Base-by-base conservation (phyloP, 2,888 invertebrate species). In the Netelia virgata region DNA sequence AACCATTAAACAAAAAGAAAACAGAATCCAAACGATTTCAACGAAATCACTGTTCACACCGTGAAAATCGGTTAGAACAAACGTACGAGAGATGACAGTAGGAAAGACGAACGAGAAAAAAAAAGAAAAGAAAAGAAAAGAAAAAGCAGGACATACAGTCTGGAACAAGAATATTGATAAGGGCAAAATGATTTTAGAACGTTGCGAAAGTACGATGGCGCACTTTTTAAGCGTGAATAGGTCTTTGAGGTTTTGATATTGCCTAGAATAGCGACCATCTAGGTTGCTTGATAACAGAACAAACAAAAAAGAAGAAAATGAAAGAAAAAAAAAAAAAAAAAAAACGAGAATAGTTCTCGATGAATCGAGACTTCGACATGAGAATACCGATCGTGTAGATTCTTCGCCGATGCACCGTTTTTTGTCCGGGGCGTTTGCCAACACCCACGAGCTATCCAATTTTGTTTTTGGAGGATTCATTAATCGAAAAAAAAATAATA, bases 11-110 rank as follows among this genome's bases (percentile, higher is more conserved):
- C 14, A 47, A 43, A 43, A 68, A 43, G 20, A 53, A 53, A 69
- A 82, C 28, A 18, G 28, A 78, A 36, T 64, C 59, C 69, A 74
- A 43, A 70, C 64, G 63, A 75, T 82, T 82, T 73, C 50, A 55
- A 50, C n/a, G 50, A 59, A 64, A 82, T 76, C 64, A 69, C 20
- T 69, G 69, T 55, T 59, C 66, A n/a, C 53, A 66, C 53, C 75
- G 76, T 64, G 47, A 69, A 77, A 57, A 80, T 77, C 84, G 74
- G 63, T 83, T 75, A 78, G 81, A 69, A 80, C 59, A 69, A 69
- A 28, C 18, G 55, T 43, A 69, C 57, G 55, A 75, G 28, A 43
- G 81, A 83, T 43, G 43, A 82, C 77, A 77, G 55, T 75, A 75
- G 53, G 64, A 73, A 59, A 80, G 57, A 64, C 66, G 59, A 64